A percentile compares a stretch with the other conserved stretches of the same genome.
phyloP scores from a whole-genome alignment of 2,797 vertebrate species.

The Ctenochaetus hawaiiensis region DNA sequence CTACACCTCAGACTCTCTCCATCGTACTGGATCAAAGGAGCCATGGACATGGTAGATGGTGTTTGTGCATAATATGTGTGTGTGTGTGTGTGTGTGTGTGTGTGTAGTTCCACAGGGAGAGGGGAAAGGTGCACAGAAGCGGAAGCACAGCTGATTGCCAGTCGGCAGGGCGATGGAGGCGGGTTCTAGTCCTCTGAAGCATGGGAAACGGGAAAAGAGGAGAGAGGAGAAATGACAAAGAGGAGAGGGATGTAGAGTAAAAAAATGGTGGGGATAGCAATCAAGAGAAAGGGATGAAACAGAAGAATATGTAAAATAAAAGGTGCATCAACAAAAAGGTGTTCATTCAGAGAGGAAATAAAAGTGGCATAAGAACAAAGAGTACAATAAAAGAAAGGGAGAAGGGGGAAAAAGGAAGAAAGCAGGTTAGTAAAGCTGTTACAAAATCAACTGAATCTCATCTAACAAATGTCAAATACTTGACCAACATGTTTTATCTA shows the following conservation, averaged over 20 bases:
- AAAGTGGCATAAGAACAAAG: slow-evolving; percentile 2
- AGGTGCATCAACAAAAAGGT: background rate
- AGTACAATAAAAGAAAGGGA: slow-evolving; percentile 27
- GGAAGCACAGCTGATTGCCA: slow-evolving; percentile 80
- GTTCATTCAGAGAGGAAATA: slow-evolving; percentile 14
- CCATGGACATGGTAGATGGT: background rate
- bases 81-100: slow-evolving; percentile 11
- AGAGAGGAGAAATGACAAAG: background rate
- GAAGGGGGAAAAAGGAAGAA: slow-evolving; percentile 70
- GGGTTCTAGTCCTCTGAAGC: slow-evolving; percentile 84
- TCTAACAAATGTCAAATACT: slow-evolving; percentile 42
- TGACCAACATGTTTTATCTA: slow-evolving; percentile 15
- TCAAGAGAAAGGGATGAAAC: background rate
- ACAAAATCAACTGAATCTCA: slow-evolving; percentile 51
- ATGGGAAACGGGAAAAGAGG: slow-evolving; percentile 27
- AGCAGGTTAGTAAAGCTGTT: slow-evolving; percentile 81
- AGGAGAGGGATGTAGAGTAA: background rate
- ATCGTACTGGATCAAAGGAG: slow-evolving; percentile 34
- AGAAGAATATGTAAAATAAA: background rate
- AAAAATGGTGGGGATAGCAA: background rate
- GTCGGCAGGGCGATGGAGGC: slow-evolving; percentile 71
- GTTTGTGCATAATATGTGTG: background rate
- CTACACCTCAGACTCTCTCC: slow-evolving; percentile 29
- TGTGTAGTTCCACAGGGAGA: slow-evolving; percentile 31
- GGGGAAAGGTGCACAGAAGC: slow-evolving; percentile 71